Evolutionary conservation across 2,888 invertebrate species (phyloP), one percentile per base, ranked within the genome.

Genomic region (Unio pictorum): DNA sequence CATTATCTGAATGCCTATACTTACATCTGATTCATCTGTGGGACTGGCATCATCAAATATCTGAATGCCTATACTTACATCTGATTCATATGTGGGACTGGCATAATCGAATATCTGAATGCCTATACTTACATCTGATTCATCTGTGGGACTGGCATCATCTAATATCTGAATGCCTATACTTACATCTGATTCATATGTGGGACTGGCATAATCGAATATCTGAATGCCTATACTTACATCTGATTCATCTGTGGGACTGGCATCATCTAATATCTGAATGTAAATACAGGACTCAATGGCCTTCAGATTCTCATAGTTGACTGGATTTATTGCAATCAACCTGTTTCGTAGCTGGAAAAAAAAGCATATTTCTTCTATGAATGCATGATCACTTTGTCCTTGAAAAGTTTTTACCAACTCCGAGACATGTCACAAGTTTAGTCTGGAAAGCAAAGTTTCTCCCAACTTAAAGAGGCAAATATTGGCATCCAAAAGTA

Each of bases 281-380:
- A 28, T 75, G 62, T 81, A 71, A 8, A 86, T 60, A 57, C 83
- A 71, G 17, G 72, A 75, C 71, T 87, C 81, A 34, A 86, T 85
- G 28, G 67, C 68, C 66, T 83, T 77, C 54, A 87, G 71, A 61
- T 72, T 74, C 20, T 74, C 69, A 64, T 73, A 81, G 71, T 87
- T 87, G 17, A 81, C 75, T 30, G 86, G 86, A 71, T 85, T 80
- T 26, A 84, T 61, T 26, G 83, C 78, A 28, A 82, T 30, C 20
- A 87, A 74, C 11, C 75, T 71, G 62, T 73, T 82, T 59, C 86
- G 68, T 58, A 78, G 64, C 86, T 87, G 73, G 15, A 62, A 62
- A 23, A 55, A 56, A 66, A 56, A 66, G 56, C 6, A 34, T 34
- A 7, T 34, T 34, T 34, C 34, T 6, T 34, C 5, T 17, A 15